phyloP scores from a whole-genome alignment of 1,140 invertebrate species.

The Drosophila triauraria region DNA sequence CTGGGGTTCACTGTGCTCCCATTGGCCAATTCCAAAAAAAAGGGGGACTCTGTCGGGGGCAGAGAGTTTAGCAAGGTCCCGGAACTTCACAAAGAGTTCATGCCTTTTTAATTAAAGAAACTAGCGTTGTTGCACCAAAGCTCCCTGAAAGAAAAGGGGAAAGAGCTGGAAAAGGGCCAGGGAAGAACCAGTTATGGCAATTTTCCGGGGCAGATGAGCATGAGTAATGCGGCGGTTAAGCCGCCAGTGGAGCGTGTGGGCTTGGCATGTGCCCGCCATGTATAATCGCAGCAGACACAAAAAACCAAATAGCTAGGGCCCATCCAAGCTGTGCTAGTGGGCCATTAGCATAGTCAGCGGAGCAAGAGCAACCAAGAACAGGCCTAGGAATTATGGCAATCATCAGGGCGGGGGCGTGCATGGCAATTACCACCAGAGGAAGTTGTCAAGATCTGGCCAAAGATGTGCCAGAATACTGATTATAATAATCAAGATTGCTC shows the following conservation, averaged over 20 bases:
- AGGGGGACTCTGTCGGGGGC: constrained; percentile 6
- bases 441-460: constrained; percentile 36
- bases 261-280: constrained; percentile 50
- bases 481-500: constrained; percentile 34
- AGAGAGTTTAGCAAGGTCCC: constrained; percentile 39
- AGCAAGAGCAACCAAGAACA: constrained; percentile 47
- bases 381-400: constrained; percentile 34
- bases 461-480: constrained; percentile 12
- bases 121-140: constrained; percentile 55
- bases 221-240: constrained; percentile 61
- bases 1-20: constrained; percentile 28
- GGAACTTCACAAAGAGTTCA: constrained; percentile 60
- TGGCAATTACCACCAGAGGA: constrained; percentile 35
- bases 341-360: constrained; percentile 68
- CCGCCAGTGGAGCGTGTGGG: constrained; percentile 57
- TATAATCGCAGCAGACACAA: constrained; percentile 25
- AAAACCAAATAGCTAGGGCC: constrained; percentile 34
- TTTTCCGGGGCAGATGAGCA: constrained; percentile 56
- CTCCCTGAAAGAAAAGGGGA: neutral
- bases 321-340: constrained; percentile 30
- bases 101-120: constrained; percentile 73
- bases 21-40: constrained; percentile 1
- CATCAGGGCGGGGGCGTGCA: constrained; percentile 14
- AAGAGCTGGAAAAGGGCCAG: neutral
- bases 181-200: constrained; percentile 57